phyloP scores from a whole-genome alignment of 23 tunicate genomes.

The Oikopleura vanhoeffeni region DNA sequence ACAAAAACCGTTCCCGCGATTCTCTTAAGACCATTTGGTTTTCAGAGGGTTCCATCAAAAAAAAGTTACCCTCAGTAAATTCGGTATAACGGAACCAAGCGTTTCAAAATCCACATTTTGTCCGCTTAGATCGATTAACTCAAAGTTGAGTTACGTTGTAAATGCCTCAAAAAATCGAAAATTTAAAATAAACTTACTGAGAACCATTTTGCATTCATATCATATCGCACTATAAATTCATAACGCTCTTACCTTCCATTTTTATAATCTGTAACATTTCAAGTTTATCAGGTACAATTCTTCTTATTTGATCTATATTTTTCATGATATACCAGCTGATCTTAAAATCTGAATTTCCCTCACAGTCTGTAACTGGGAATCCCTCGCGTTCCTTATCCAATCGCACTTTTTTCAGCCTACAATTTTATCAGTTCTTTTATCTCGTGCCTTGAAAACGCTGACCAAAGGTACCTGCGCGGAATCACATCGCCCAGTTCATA shows the following conservation, averaged over 20 bases:
- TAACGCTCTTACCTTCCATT: not conserved
- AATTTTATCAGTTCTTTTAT: constrained; percentile 17
- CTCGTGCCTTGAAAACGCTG: constrained; percentile 39
- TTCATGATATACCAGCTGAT: constrained; percentile 56
- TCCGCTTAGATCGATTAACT: too few species aligned
- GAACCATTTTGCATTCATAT: too few species aligned
- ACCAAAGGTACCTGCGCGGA: constrained; percentile 90
- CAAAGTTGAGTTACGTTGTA: too few species aligned
- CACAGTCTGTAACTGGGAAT: constrained; percentile 80
- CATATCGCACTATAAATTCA: too few species aligned
- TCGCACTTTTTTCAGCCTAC: constrained; percentile 75
- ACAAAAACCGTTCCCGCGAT: too few species aligned
- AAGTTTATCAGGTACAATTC: constrained; percentile 26
- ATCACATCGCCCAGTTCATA: constrained; percentile 19
- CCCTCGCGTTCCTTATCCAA: constrained; percentile 89
- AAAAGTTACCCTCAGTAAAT: too few species aligned
- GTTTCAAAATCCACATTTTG: too few species aligned
- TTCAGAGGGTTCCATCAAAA: too few species aligned
- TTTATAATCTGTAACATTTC: not conserved
- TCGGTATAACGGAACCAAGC: too few species aligned
- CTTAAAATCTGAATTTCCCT: constrained; percentile 73
- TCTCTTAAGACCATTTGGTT: too few species aligned
- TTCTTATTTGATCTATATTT: constrained; percentile 54
- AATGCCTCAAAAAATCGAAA: too few species aligned
- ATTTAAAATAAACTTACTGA: too few species aligned